phyloP scores from a whole-genome alignment of 2,888 invertebrate species.

The Lithophane ornitopus region DNA sequence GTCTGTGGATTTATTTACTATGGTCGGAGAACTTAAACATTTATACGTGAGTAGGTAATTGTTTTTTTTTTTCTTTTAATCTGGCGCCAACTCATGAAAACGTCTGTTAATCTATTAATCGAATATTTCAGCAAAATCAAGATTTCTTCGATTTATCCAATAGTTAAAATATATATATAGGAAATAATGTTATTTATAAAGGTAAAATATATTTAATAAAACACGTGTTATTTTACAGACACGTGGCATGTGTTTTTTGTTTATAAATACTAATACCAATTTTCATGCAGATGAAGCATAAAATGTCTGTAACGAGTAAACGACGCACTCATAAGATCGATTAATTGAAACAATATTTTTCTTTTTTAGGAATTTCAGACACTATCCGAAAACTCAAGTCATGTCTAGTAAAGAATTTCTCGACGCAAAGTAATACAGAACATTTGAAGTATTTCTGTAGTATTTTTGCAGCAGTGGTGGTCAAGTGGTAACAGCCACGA shows the following conservation, averaged over 20 bases:
- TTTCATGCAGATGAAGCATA: neutral
- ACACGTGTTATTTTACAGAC: neutral
- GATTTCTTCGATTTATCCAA: too few species aligned
- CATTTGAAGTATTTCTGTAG: neutral
- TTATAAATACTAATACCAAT: neutral
- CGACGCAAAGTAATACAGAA: neutral
- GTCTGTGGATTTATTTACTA: neutral
- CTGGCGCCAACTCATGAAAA: neutral
- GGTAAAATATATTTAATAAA: neutral
- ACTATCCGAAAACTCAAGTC: neutral
- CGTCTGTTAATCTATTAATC: too few species aligned
- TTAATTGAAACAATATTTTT: too few species aligned
- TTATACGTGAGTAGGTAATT: neutral
- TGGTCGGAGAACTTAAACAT: neutral
- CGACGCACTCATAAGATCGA: neutral
- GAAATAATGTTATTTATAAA: too few species aligned
- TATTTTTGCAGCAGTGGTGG: too few species aligned
- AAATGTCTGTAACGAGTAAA: neutral
- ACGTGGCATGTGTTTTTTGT: neutral
- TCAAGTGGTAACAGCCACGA: too few species aligned
- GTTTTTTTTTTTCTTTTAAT: neutral
- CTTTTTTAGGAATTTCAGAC: neutral
- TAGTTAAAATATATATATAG: too few species aligned
- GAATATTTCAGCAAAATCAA: too few species aligned
- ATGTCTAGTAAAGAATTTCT: neutral